These are phyloP conservation scores for Bhutanitis thaidina DNA, from an alignment of 2,888 invertebrate genomes.

Conservation along the genomic window DNA sequence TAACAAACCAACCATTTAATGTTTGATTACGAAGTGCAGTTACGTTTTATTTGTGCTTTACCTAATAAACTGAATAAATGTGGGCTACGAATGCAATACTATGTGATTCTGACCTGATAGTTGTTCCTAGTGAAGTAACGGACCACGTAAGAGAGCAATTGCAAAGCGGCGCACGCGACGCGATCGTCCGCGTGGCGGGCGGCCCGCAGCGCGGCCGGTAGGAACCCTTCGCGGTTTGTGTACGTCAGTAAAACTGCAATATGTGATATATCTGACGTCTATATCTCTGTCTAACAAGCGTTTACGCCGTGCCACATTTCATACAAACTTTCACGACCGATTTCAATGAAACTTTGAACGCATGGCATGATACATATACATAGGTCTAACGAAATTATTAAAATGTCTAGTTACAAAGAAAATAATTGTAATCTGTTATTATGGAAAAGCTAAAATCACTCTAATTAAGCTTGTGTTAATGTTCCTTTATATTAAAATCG, in stretches of 20 bases:
- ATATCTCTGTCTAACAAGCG: too few relatives aligned
- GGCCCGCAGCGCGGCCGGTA: constrained; percentile 46
- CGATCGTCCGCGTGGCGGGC: constrained; percentile 45
- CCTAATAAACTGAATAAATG: background rate
- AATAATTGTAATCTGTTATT: too few relatives aligned
- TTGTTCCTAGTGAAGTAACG: constrained; percentile 57
- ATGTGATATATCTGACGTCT: too few relatives aligned
- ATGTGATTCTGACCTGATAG: constrained; percentile 44
- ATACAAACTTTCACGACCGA: too few relatives aligned
- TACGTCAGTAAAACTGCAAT: constrained; percentile 52
- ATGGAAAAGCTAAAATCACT: too few relatives aligned
- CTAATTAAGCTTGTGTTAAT: too few relatives aligned
- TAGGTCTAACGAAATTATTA: too few relatives aligned
- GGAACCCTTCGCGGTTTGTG: constrained; percentile 51
- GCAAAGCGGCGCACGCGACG: constrained; percentile 58
- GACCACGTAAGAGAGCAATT: constrained; percentile 55
- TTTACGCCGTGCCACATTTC: too few relatives aligned
- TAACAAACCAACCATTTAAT: background rate
- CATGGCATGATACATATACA: too few relatives aligned
- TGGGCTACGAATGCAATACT: background rate
- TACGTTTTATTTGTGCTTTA: constrained; percentile 5
- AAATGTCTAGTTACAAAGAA: too few relatives aligned
- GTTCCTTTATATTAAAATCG: too few relatives aligned
- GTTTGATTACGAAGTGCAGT: background rate
- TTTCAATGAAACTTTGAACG: too few relatives aligned